phyloP scores from a whole-genome alignment of 2,113 vertebrate species.

The Cebidichthys violaceus region DNA sequence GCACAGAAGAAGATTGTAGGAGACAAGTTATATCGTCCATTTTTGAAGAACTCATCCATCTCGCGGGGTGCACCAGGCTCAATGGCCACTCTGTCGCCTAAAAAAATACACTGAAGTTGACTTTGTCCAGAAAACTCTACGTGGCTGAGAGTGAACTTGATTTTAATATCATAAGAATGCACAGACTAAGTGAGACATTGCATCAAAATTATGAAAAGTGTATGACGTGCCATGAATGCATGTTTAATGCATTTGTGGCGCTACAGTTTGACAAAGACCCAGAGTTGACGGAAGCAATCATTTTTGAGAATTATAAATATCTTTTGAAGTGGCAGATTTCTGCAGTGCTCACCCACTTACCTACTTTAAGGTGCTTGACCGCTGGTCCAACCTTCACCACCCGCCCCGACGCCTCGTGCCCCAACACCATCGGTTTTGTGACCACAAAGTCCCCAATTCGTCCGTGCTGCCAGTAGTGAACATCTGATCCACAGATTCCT shows the following conservation, averaged over 20 bases:
- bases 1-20: conserved; percentile 96
- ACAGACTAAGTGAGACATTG: not conserved
- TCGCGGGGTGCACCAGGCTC: conserved; percentile 93
- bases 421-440: conserved; percentile 92
- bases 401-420: conserved; percentile 92
- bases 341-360: conserved; percentile 62
- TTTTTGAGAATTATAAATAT: not conserved
- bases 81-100: conserved; percentile 94
- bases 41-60: conserved; percentile 92
- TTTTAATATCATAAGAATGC: not conserved
- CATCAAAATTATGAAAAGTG: not conserved
- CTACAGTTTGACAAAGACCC: not conserved
- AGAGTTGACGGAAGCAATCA: not conserved
- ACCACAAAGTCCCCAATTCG: conserved; percentile 91
- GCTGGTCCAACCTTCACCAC: conserved; percentile 89
- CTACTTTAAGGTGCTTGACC: conserved; percentile 90
- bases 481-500: conserved; percentile 96
- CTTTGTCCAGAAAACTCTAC: not conserved
- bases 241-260: not conserved
- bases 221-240: not conserved
- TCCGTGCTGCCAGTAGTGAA: conserved; percentile 96
- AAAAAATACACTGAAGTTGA: not conserved
- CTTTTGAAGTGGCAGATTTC: not conserved
- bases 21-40: conserved; percentile 93
- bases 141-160: not conserved